Percentiles rank a stretch among this genome's conserved stretches.
Conservation (phyloP, 2,797 vertebrate species). For the Perodicticus potto region DNA sequence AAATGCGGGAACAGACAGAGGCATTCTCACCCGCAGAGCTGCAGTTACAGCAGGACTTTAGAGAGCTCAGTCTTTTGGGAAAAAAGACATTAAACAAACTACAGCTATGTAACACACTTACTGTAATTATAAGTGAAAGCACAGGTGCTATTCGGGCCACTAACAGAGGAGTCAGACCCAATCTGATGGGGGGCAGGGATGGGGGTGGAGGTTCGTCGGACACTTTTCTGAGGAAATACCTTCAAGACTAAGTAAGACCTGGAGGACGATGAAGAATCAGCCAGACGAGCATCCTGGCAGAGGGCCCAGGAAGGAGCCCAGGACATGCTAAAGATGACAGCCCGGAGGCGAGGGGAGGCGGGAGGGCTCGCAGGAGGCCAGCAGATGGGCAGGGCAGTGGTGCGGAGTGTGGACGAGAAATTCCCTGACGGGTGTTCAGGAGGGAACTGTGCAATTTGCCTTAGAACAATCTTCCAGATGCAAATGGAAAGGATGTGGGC, state of each 20-base stretch:
- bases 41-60: neutral
- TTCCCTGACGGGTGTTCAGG: neutral
- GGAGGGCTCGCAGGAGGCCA: neutral
- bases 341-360: neutral
- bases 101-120: neutral
- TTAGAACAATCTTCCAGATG: neutral
- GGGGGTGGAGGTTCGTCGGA: neutral
- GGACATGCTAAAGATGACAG: neutral
- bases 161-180: neutral
- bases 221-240: neutral
- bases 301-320: neutral
- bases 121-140: neutral
- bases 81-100: conserved; percentile 31
- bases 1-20: neutral
- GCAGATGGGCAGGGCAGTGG: neutral
- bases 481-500: neutral
- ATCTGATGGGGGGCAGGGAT: neutral
- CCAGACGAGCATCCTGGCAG: neutral
- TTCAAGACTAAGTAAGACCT: neutral
- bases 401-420: neutral
- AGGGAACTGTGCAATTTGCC: neutral
- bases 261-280: neutral
- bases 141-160: neutral
- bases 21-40: conserved; percentile 15
- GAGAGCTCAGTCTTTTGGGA: neutral